phyloP scores from a whole-genome alignment of 37 sponge, comb jelly and placozoan genomes.

The Dysidea cf. avara region DNA sequence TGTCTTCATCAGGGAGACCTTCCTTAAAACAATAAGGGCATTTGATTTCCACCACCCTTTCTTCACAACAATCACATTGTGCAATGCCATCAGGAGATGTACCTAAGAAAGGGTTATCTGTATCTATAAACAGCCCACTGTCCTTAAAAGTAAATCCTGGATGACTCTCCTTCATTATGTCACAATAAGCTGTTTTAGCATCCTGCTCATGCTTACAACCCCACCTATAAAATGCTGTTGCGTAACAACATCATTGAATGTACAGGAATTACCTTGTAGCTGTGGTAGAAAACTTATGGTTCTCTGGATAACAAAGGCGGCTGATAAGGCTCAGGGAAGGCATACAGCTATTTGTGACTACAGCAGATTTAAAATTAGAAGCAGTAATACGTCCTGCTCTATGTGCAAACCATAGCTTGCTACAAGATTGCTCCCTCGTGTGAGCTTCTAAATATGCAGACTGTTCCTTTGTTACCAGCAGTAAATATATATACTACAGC shows the following conservation, averaged over 20 bases:
- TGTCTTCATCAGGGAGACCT: constrained; percentile 11
- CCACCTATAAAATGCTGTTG: constrained; percentile 8
- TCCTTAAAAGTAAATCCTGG: background rate
- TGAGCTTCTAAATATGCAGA: constrained; percentile 4
- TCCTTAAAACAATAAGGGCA: constrained; percentile 21
- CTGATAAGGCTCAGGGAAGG: constrained; percentile 39
- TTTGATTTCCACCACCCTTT: constrained; percentile 21
- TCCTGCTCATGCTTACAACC: constrained; percentile 48
- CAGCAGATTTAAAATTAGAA: constrained; percentile 32
- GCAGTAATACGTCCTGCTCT: constrained; percentile 44
- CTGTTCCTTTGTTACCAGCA: constrained; percentile 12
- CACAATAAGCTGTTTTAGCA: constrained; percentile 21
- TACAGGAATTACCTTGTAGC: constrained; percentile 19
- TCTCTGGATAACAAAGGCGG: constrained; percentile 36
- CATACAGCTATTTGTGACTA: constrained; percentile 16
- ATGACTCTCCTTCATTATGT: background rate
- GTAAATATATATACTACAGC: no score
- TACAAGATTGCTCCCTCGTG: constrained; percentile 17
- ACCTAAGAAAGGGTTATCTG: background rate
- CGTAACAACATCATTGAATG: background rate
- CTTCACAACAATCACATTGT: constrained; percentile 3
- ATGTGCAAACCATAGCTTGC: constrained; percentile 32
- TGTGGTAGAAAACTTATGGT: constrained; percentile 7
- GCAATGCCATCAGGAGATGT: constrained; percentile 21
- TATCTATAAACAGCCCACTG: background rate